These are phyloP conservation scores for Spinibarbus caldwelli DNA, from an alignment of 2,797 vertebrate species.

Conservation along the genomic window DNA sequence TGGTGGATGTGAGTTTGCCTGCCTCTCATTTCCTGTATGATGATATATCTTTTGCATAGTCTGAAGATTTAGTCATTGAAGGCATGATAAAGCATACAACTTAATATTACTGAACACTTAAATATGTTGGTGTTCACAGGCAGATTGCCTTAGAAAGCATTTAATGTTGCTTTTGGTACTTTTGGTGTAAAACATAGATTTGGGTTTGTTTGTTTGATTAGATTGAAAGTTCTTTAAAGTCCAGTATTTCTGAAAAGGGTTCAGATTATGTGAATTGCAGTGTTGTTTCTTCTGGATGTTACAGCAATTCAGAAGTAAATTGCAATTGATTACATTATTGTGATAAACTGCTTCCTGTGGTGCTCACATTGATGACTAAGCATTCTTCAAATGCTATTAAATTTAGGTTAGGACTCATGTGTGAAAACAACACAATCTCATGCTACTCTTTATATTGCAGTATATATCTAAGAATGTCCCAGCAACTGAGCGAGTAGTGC, in stretches of 20 bases:
- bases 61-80: not conserved
- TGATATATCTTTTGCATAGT: not conserved
- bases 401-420: not conserved
- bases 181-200: not conserved
- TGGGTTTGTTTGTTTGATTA: not conserved
- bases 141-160: not conserved
- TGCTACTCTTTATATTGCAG: constrained; percentile 72
- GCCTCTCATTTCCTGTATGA: not conserved
- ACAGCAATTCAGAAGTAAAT: not conserved
- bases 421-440: constrained; percentile 16
- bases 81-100: not conserved
- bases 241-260: not conserved
- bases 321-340: not conserved
- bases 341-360: not conserved
- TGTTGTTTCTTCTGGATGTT: not conserved
- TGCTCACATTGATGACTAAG: not conserved
- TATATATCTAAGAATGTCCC: constrained; percentile 93
- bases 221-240: not conserved
- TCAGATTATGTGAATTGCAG: not conserved
- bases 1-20: constrained; percentile 88
- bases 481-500: constrained; percentile 91
- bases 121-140: not conserved
- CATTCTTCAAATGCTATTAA: not conserved
- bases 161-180: not conserved
- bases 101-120: not conserved